Base-by-base conservation (phyloP, 2,113 vertebrate species). In the Pteropus alecto region DNA sequence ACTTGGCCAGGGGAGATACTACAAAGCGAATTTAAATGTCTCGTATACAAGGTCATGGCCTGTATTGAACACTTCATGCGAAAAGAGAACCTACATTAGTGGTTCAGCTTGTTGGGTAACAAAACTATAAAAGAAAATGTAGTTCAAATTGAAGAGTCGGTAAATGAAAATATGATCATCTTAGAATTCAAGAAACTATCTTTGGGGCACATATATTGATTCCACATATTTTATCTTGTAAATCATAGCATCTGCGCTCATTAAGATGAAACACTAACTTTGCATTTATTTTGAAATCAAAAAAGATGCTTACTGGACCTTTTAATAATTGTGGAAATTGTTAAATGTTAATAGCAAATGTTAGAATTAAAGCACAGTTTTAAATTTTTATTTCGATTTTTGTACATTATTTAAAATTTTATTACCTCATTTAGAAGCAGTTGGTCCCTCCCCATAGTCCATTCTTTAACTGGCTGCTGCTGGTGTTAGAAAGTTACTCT, bases 221-320 rank as follows among this genome's bases (percentile, higher is more conserved):
- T 70, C 70, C 24, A 71, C 18, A 16, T 56, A 88, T 74, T 95
- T 93, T 90, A 71, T 81, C 28, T 73, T 93, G 8, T 81, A 71
- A 61, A 84, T 79, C 51, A 26, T 46, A 91, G n/a, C 30, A 76
- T 92, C 26, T 68, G 61, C 16, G 19, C 41, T 91, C 51, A 41
- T 79, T 87, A 95, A 83, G 30, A 79, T 79, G 16, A 93, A 92
- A 4, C 60, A 46, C 8, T 95, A 73, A 76, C 26, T 90, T 96
- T 96, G 14, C 11, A 67, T 74, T 78, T 81, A n/a, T 30, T 35
- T 79, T 86, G n/a, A 91, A 87, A 12, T 93, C 1, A 38, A 82
- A 83, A 82, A 96, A 71, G 12, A 43, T 61, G 67, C 35, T 63
- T 87, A 16, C 26, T 41, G 6, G 33, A 71, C 18, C 33, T 71